Percentiles rank a stretch among this genome's conserved stretches.
Evolutionary conservation across 1,140 invertebrate genomes (phyloP).

Genomic region (Hetaerina americana): DNA sequence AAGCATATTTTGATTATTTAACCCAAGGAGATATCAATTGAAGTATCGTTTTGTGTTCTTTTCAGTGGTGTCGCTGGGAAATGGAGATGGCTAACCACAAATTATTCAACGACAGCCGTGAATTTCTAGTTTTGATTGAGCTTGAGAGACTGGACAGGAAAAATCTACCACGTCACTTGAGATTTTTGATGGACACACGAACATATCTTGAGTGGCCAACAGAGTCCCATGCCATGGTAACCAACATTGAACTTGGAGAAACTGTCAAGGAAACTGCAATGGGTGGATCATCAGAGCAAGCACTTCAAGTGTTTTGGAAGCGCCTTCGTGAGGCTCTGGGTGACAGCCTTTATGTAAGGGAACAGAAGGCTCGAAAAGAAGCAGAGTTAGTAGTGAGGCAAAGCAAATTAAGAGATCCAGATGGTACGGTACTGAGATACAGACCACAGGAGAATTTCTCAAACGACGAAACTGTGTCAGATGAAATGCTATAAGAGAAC

Average conservation of each 20-base stretch:
- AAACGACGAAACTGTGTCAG: too few species aligned
- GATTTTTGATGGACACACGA: slow-evolving; percentile 8
- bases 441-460: too few species aligned
- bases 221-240: background rate
- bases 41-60: too few species aligned
- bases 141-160: slow-evolving; percentile 5
- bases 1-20: too few species aligned
- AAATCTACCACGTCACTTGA: slow-evolving; percentile 5
- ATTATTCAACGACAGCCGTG: slow-evolving; percentile 2
- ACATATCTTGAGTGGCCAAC: slow-evolving; percentile 10
- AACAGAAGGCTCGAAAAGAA: background rate
- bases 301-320: background rate
- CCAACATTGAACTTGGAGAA: background rate
- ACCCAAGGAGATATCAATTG: too few species aligned
- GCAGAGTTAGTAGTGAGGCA: background rate
- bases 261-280: background rate
- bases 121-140: slow-evolving; percentile 11
- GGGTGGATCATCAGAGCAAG: background rate
- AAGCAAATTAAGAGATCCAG: background rate
- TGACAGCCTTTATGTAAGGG: slow-evolving; percentile 1
- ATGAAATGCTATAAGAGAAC: too few species aligned
- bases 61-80: slow-evolving; percentile 12
- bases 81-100: slow-evolving; percentile 13
- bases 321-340: slow-evolving; percentile 7
- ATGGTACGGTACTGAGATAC: too few species aligned